phyloP scores from a whole-genome alignment of 2,113 vertebrate genomes.

The Pterocles orientalis region DNA sequence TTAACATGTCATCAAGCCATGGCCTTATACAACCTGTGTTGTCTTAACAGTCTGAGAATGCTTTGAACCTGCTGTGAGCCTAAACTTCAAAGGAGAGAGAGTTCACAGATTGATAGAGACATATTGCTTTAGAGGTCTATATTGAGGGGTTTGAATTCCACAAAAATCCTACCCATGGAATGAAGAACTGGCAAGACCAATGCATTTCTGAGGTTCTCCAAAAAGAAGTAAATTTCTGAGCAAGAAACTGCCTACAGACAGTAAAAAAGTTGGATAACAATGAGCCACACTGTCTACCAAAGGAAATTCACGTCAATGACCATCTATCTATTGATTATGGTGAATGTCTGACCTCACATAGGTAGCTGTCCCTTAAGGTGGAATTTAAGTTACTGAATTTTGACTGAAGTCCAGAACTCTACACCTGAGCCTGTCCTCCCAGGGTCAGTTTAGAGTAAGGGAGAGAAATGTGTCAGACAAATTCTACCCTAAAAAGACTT shows the following conservation, averaged over 20 bases:
- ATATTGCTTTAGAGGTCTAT: neutral
- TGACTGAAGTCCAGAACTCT: neutral
- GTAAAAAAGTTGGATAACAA: neutral
- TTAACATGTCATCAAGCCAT: neutral
- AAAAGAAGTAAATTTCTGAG: neutral
- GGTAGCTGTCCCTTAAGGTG: neutral
- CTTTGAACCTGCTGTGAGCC: neutral
- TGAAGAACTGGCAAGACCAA: neutral
- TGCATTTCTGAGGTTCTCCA: neutral
- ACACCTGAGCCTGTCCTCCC: neutral
- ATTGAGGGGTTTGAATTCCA: neutral
- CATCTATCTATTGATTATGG: neutral
- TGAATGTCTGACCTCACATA: neutral
- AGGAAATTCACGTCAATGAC: neutral
- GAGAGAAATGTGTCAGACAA: neutral
- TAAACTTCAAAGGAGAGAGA: neutral
- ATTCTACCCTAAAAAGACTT: neutral
- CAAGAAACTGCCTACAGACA: neutral
- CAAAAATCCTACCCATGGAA: neutral
- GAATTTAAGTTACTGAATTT: neutral
- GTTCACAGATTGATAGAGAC: neutral
- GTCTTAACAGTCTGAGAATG: neutral
- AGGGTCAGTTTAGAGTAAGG: neutral
- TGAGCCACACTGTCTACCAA: neutral
- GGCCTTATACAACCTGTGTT: neutral